phyloP scores from a whole-genome alignment of 2,113 vertebrate genomes.

The Bos javanicus region DNA sequence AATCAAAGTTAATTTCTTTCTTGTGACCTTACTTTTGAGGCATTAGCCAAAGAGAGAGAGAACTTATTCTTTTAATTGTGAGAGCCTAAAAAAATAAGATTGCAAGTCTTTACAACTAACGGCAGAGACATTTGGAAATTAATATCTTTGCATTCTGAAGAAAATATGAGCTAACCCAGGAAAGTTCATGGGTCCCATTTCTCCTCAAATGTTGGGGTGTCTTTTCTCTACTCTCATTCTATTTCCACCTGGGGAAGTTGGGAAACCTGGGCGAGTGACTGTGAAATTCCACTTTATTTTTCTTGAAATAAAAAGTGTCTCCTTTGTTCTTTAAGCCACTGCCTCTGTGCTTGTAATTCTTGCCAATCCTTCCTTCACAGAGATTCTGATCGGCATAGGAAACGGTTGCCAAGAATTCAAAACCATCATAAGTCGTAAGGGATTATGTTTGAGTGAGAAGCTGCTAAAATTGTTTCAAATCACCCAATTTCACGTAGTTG shows the following conservation, averaged over 20 bases:
- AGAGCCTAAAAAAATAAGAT: background rate
- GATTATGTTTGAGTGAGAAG: slow-evolving; percentile 66
- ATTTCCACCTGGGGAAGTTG: background rate
- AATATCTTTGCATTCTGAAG: background rate
- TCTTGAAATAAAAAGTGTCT: slow-evolving; percentile 48
- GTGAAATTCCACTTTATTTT: slow-evolving; percentile 52
- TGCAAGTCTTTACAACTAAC: background rate
- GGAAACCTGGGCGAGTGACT: background rate
- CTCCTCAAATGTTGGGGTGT: background rate
- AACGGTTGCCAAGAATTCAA: slow-evolving; percentile 67
- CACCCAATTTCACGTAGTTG: slow-evolving; percentile 70
- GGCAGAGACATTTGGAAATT: background rate
- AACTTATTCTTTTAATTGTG: background rate
- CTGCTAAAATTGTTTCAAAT: slow-evolving; percentile 73
- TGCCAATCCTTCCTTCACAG: slow-evolving; percentile 52
- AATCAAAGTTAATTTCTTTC: background rate
- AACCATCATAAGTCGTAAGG: slow-evolving; percentile 59
- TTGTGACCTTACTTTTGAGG: background rate
- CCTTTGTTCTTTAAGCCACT: slow-evolving; percentile 59
- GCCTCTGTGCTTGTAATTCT: slow-evolving; percentile 56
- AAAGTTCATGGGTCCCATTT: background rate
- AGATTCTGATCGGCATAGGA: slow-evolving; percentile 40
- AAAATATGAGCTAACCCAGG: background rate
- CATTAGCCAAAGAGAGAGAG: background rate
- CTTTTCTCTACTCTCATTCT: background rate